A percentile compares a stretch with the other conserved stretches of the same genome.
Evolutionary conservation across 2,797 vertebrate genomes (phyloP).

Genomic region (Xenopus petersii): DNA sequence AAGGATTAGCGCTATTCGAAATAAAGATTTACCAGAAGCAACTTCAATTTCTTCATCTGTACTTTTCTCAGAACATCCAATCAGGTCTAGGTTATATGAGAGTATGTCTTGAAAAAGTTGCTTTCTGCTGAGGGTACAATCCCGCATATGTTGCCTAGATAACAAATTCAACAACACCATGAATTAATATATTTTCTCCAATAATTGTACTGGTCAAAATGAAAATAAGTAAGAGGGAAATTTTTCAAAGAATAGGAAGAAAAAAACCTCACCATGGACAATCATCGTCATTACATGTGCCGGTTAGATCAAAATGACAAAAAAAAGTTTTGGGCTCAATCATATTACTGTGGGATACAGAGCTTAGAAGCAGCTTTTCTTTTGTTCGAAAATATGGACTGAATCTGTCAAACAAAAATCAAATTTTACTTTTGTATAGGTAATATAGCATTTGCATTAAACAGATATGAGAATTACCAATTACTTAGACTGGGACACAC

Average conservation of each 20-base stretch:
- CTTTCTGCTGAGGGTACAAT: constrained; percentile 81
- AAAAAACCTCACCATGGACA: constrained; percentile 80
- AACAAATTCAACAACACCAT: constrained; percentile 29
- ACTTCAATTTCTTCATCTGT: constrained; percentile 73
- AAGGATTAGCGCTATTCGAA: no score
- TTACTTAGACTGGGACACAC: no score
- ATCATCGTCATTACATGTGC: constrained; percentile 91
- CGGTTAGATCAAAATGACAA: constrained; percentile 91
- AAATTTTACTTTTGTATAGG: no score
- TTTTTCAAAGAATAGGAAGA: no score
- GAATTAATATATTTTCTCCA: no score
- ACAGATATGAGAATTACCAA: no score
- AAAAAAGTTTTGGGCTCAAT: constrained; percentile 85
- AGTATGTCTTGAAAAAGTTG: constrained; percentile 91
- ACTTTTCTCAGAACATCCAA: constrained; percentile 83
- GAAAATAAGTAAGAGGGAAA: not conserved
- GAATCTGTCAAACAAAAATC: constrained; percentile 70
- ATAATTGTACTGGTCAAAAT: no score
- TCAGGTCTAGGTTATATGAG: constrained; percentile 86
- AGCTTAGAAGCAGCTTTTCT: constrained; percentile 89
- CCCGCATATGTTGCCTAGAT: constrained; percentile 93
- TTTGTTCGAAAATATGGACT: constrained; percentile 96
- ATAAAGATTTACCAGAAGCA: constrained; percentile 76
- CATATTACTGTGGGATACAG: constrained; percentile 82
- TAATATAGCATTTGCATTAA: no score